Base-by-base conservation (phyloP, 1,140 invertebrate species). In the Drosophila rufa region DNA sequence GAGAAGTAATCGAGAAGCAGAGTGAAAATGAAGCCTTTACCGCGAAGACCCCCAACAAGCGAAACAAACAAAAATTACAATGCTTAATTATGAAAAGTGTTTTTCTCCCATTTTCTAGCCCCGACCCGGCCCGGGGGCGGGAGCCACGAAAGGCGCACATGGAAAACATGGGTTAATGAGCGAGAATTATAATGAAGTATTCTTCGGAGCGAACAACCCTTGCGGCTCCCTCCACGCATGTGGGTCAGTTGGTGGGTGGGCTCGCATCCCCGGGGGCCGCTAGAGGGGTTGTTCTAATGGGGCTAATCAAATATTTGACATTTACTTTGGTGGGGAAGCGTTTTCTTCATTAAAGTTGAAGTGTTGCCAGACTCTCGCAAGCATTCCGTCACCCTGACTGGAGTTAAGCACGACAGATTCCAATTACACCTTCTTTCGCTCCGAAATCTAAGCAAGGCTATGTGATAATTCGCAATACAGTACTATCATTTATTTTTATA, bases 261-360 rank as follows among this genome's bases (percentile, higher is more conserved):
- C 12, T 8, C 19, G 22, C 19, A 27, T 33, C 25, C 42, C 48
- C n/a, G 17, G 36, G 42, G 47, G 14, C 53, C 36, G 43, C 22
- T 53, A 22, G 25, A 60, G 70, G 75, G 62, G 62, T 74, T 43
- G 61, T 50, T 73, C 67, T 80, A 87, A 89, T 87, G 84, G 83
- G 84, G 83, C 71, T 89, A 87, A 89, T 87, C 84, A 87, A 87
- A 87, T 87, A 87, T 89, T 87, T 87, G 84, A 87, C 76, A 80
- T 89, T 89, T 80, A 62, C 78, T 80, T 80, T 73, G 56, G 66
- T 58, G 53, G 83, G 65, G 58, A 22, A 38, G 12, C 46, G 59
- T 38, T 47, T 71, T 68, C 38, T 48, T 58, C 47, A 77, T 76
- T 64, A 51, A 65, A 64, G 36, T 61, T 65, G 50, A 80, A 71